phyloP scores from a whole-genome alignment of 1,140 invertebrate species.

The Drosophila serrata region DNA sequence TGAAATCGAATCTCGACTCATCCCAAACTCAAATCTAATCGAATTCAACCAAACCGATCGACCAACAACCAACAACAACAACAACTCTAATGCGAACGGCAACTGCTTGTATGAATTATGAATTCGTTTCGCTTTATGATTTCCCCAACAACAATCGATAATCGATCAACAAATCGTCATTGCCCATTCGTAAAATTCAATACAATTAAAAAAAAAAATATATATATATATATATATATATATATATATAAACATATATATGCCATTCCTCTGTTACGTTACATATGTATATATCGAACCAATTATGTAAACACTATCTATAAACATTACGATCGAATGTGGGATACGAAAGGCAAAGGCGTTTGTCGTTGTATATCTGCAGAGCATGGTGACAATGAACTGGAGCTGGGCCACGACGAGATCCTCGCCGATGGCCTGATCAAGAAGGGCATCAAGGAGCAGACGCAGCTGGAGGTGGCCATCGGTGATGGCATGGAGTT shows the following conservation, averaged over 20 bases:
- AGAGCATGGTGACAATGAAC: conserved; percentile 88
- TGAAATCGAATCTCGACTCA: not conserved
- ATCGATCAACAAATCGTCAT: conserved; percentile 63
- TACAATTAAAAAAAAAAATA: conserved; percentile 26
- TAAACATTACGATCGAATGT: conserved; percentile 66
- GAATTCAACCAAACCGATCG: conserved; percentile 44
- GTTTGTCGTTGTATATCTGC: conserved; percentile 88
- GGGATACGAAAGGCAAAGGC: conserved; percentile 85
- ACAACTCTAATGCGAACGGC: conserved; percentile 76
- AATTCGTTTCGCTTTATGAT: conserved; percentile 75
- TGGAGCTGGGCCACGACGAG: conserved; percentile 90
- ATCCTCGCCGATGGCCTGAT: conserved; percentile 93
- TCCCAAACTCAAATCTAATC: not conserved
- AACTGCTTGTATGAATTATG: conserved; percentile 75
- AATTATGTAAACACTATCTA: conserved; percentile 61
- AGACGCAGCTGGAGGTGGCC: conserved; percentile 94
- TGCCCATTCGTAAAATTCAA: conserved; percentile 48
- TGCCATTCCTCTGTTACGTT: conserved; percentile 52
- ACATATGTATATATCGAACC: conserved; percentile 68
- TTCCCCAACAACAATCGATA: conserved; percentile 61
- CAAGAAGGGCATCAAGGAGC: conserved; percentile 94
- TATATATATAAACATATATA: conserved; percentile 45
- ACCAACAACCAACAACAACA: conserved; percentile 65
- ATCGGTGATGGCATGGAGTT: conserved; percentile 96
- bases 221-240: conserved; percentile 38